Percentiles rank a stretch among this genome's conserved stretches.
Conservation (phyloP, 2,113 vertebrate species). For the Channa maculata region DNA sequence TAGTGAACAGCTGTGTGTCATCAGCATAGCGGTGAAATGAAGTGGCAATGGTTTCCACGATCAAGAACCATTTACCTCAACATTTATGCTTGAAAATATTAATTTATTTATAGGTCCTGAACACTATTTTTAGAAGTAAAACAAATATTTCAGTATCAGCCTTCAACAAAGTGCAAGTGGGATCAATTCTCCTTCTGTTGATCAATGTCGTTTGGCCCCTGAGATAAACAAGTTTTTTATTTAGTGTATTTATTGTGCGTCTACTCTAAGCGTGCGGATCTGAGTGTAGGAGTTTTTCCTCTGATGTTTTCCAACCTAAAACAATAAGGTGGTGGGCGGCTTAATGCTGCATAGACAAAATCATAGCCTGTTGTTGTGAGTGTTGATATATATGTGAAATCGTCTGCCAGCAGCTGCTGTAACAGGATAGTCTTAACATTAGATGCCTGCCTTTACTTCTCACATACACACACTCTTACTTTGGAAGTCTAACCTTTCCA, state of each 20-base stretch:
- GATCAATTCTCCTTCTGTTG: neutral
- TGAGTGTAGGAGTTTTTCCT: conserved; percentile 12
- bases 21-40: neutral
- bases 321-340: conserved; percentile 28
- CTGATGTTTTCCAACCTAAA: conserved; percentile 13
- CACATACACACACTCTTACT: conserved; percentile 24
- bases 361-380: conserved; percentile 2
- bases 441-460: conserved; percentile 5
- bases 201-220: neutral
- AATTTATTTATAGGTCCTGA: neutral
- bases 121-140: neutral
- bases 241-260: neutral
- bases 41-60: neutral
- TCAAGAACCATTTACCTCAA: neutral
- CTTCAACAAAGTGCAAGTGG: neutral
- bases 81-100: too few relatives aligned
- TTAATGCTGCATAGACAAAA: conserved; percentile 15
- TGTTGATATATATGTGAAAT: conserved; percentile 10
- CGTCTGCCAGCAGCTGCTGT: conserved; percentile 18
- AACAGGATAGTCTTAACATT: conserved; percentile 4
- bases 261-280: neutral
- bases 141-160: too few relatives aligned
- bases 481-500: conserved; percentile 21
- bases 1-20: neutral
- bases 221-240: neutral